Evolutionary conservation across 2,113 vertebrate species (phyloP).

Genomic region (Sinocyclocheilus anshuiensis): DNA sequence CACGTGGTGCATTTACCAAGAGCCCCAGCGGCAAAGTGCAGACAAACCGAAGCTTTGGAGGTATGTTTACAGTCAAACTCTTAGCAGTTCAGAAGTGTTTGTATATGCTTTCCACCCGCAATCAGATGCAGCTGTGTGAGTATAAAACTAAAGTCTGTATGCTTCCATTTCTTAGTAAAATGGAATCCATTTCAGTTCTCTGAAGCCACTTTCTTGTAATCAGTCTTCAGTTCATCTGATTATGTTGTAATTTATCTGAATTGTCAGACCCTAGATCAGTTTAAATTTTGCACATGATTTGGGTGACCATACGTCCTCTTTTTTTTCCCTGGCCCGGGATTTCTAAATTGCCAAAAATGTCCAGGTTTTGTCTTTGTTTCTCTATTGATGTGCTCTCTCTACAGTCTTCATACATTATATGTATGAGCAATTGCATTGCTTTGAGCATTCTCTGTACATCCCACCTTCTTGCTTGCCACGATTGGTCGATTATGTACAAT

Average conservation of each 20-base stretch:
- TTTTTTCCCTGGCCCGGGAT: no score
- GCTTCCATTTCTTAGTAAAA: slow-evolving; percentile 27
- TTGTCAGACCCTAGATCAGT: background rate
- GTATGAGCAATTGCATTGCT: no score
- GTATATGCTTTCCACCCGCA: background rate
- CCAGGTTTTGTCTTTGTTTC: no score
- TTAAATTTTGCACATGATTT: background rate
- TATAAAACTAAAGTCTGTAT: background rate
- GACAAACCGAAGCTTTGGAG: slow-evolving; percentile 87
- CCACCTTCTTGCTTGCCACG: no score
- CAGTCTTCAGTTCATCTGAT: background rate
- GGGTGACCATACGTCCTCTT: no score
- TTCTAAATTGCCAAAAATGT: no score
- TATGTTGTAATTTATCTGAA: background rate
- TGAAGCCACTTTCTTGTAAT: background rate
- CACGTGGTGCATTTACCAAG: slow-evolving; percentile 85
- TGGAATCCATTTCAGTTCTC: slow-evolving; percentile 5
- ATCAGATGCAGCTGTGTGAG: slow-evolving; percentile 34
- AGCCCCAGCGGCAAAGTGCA: slow-evolving; percentile 78
- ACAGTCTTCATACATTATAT: no score
- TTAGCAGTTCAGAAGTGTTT: background rate
- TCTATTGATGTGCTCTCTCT: no score
- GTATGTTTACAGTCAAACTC: slow-evolving; percentile 68
- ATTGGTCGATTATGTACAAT: no score
- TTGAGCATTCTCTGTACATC: no score